Evolutionary conservation across 1,140 invertebrate species (phyloP).

Genomic region (Drosophila subpulchrella): DNA sequence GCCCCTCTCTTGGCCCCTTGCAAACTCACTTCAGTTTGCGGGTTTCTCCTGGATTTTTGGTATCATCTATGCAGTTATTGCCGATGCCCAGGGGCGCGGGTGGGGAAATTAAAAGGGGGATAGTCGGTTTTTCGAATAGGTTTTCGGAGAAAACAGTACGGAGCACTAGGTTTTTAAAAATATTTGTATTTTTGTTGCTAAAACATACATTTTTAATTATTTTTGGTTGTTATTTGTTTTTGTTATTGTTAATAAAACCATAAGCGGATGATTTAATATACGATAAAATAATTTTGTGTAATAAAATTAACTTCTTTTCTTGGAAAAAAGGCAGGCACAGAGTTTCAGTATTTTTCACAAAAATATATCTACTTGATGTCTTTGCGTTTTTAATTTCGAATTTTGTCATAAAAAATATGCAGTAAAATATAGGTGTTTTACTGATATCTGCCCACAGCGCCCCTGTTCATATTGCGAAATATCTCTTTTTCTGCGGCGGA

Average conservation of each 20-base stretch:
- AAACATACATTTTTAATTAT: no score
- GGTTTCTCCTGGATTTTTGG: slow-evolving; percentile 6
- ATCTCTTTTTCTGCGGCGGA: slow-evolving; percentile 10
- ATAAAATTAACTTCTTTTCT: background rate
- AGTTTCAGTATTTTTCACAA: background rate
- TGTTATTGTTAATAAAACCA: no score
- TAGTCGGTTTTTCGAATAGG: background rate
- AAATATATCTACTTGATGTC: background rate
- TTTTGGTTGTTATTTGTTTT: no score
- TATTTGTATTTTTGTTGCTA: no score
- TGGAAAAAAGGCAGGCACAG: background rate
- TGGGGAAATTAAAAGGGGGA: background rate
- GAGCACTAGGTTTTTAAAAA: no score
- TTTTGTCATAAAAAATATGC: background rate
- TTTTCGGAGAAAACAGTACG: background rate
- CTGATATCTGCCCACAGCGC: background rate
- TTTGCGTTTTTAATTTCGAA: background rate
- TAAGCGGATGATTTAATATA: background rate
- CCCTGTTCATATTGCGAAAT: slow-evolving; percentile 12
- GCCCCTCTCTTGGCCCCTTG: background rate
- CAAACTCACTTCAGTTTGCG: slow-evolving; percentile 12
- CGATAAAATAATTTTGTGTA: background rate
- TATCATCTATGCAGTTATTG: slow-evolving; percentile 52
- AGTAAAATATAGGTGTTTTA: background rate
- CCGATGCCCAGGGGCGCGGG: slow-evolving; percentile 17